Conservation (phyloP, 2,113 vertebrate species). For the Albula goreensis region DNA sequence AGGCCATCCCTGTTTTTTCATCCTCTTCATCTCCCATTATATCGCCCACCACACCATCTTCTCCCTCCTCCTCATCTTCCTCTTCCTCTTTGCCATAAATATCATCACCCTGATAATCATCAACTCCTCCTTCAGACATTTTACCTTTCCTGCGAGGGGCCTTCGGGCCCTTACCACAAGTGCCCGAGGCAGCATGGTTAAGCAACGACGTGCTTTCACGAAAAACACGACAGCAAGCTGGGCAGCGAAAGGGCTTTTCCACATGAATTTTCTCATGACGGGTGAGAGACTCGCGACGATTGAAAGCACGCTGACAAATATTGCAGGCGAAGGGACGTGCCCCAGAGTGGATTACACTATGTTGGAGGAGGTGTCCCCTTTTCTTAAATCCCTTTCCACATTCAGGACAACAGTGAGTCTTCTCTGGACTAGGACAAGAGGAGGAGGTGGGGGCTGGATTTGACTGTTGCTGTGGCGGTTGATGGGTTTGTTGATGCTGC, state of each 20-base stretch:
- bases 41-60: conserved; percentile 53
- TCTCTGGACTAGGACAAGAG: conserved; percentile 74
- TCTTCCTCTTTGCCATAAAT: conserved; percentile 71
- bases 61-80: conserved; percentile 70
- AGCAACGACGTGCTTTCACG: conserved; percentile 86
- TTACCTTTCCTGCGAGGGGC: conserved; percentile 56
- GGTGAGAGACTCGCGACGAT: conserved; percentile 89
- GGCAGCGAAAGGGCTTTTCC: conserved; percentile 83
- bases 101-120: conserved; percentile 67
- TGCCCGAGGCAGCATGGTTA: conserved; percentile 86
- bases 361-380: conserved; percentile 91
- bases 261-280: conserved; percentile 93
- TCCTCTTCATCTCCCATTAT: conserved; percentile 70
- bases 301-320: conserved; percentile 87
- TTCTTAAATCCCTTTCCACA: conserved; percentile 94
- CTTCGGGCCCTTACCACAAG: conserved; percentile 74
- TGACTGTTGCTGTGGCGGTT: conserved; percentile 35
- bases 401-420: conserved; percentile 79
- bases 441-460: conserved; percentile 48
- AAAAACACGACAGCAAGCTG: conserved; percentile 86
- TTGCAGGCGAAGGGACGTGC: conserved; percentile 87
- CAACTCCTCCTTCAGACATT: conserved; percentile 65
- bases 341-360: conserved; percentile 90
- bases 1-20: conserved; percentile 65
- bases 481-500: not conserved